Base-by-base conservation (phyloP, 2,113 vertebrate species). In the Coptodon rendalli region DNA sequence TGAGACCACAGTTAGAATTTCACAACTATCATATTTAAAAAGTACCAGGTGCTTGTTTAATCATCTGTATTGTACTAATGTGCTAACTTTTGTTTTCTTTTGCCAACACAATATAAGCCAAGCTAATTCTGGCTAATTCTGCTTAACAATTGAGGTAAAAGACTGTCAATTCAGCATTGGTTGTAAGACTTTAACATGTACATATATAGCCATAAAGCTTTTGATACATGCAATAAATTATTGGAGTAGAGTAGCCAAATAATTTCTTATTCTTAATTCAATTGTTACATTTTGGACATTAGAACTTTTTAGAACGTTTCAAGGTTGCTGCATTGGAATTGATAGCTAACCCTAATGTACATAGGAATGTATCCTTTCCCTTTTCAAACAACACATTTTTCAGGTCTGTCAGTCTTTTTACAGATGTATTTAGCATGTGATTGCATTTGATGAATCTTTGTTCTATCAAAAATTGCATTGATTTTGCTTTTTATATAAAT, bases 341-440 rank as follows among this genome's bases (percentile, higher is more conserved):
- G 29, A 86, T 73, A 43, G 50, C 17, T 16, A 53, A 85, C 11
- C 86, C 84, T 83, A 50, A 71, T 93, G 93, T 94, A 88, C 43
- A 89, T 92, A 92, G 61, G 84, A 94, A 94, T 89, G 91, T 91
- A 89, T 80, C 34, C 61, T 90, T 86, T 82, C 57, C 34, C 54
- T 63, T 89, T 89, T 86, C 85, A 34, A 56, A 84, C 50, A 71
- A 34, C 27, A 80, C 3, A 82, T 83, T 88, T 87, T 52, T 89
- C 27, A 81, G 61, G 38, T 83, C 56, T 86, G 56, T 36, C 61
- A 45, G 50, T 91, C 73, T 31, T 91, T 87, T 91, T 89, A 84
- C 57, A 34, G 73, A 61, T 73, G 13, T 22, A 45, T 52, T 83
- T 79, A 50, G 45, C 68, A 54, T 53, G 66, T 86, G 8, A 66